Evolutionary conservation across 1,140 invertebrate species (phyloP).

Genomic region (Dendrolimus punctatus): DNA sequence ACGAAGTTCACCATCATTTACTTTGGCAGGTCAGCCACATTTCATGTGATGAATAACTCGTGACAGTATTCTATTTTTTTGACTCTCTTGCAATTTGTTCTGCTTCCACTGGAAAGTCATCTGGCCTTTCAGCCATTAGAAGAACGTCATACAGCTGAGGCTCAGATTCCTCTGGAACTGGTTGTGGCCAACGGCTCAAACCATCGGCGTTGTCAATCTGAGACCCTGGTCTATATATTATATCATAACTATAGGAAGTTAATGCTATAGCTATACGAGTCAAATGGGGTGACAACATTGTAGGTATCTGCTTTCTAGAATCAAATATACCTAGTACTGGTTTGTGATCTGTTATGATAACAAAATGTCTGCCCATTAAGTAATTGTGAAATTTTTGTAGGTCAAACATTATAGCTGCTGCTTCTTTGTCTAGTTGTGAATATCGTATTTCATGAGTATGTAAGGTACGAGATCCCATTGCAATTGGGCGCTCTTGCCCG

Average conservation of each 20-base stretch:
- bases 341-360: constrained; percentile 18
- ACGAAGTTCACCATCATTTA: no score
- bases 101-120: constrained; percentile 15
- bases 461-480: no score
- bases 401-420: constrained; percentile 28
- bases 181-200: constrained; percentile 30
- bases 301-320: no score
- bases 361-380: no score
- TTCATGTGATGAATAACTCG: constrained; percentile 11
- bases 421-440: constrained; percentile 6
- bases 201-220: no score
- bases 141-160: constrained; percentile 15
- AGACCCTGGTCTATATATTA: no score
- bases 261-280: no score
- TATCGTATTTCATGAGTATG: not conserved
- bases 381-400: no score
- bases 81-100: constrained; percentile 21
- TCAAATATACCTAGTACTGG: constrained; percentile 33
- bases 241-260: no score
- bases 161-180: constrained; percentile 16
- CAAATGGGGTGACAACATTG: no score
- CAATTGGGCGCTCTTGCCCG: no score
- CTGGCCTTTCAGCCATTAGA: constrained; percentile 17
- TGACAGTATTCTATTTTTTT: constrained; percentile 13
- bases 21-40: no score